These are phyloP conservation scores for Drosophila quadrilineata DNA, from an alignment of 1,140 invertebrate species.

Conservation along the genomic window DNA sequence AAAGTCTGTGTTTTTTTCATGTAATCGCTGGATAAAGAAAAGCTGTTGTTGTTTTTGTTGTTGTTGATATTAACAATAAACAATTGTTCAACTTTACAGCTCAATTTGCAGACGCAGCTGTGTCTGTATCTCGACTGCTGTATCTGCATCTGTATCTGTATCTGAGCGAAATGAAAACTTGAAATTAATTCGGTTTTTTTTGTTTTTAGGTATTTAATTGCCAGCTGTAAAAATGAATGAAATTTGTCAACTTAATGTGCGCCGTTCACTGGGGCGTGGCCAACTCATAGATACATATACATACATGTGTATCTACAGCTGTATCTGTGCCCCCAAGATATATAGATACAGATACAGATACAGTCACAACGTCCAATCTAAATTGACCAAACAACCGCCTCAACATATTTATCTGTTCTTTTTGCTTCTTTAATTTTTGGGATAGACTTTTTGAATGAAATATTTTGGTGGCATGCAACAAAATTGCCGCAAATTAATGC, in stretches of 20 bases:
- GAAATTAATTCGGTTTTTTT: conserved; percentile 21
- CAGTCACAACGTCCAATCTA: conserved; percentile 40
- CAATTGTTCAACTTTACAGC: neutral
- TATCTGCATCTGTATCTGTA: conserved; percentile 38
- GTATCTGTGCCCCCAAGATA: conserved; percentile 30
- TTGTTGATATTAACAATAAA: conserved; percentile 40
- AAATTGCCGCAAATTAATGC: conserved; percentile 49
- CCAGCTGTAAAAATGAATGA: conserved; percentile 65
- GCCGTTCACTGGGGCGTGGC: conserved; percentile 31
- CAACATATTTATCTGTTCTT: conserved; percentile 5
- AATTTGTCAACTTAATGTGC: conserved; percentile 73
- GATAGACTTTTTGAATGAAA: conserved; percentile 40
- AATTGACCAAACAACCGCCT: conserved; percentile 43
- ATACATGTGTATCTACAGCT: conserved; percentile 15
- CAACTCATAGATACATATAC: neutral
- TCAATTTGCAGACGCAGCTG: too few relatives aligned
- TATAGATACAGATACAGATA: too few relatives aligned
- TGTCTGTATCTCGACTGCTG: too few relatives aligned
- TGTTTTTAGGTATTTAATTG: conserved; percentile 59
- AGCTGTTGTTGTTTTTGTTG: conserved; percentile 56
- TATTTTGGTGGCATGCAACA: too few relatives aligned
- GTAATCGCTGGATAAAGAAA: conserved; percentile 56
- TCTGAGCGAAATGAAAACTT: conserved; percentile 22
- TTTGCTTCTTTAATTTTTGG: too few relatives aligned
- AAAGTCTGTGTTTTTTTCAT: conserved; percentile 68